Percentiles rank a stretch among this genome's conserved stretches.
Evolutionary conservation across 2,888 invertebrate species (phyloP).

Genomic region (Limenitis camilla): DNA sequence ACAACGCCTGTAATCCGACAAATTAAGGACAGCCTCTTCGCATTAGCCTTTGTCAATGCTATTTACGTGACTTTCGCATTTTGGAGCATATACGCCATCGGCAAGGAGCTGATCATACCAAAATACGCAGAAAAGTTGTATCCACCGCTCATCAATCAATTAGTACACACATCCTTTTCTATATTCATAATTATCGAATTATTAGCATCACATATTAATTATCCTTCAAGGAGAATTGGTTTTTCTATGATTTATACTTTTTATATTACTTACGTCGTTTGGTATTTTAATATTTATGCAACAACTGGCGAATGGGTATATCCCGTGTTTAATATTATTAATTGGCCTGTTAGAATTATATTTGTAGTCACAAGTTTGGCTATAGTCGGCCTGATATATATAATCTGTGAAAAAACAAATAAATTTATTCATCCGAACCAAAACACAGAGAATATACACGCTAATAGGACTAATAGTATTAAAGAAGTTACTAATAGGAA

Average conservation of each 20-base stretch:
- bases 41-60: conserved; percentile 83
- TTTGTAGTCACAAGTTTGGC: conserved; percentile 76
- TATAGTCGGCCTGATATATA: too few relatives aligned
- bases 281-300: conserved; percentile 80
- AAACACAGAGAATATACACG: too few relatives aligned
- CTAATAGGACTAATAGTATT: too few relatives aligned
- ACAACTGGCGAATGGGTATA: conserved; percentile 90
- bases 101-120: conserved; percentile 88
- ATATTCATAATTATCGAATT: conserved; percentile 85
- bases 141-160: conserved; percentile 91
- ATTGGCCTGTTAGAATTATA: conserved; percentile 77
- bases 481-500: too few relatives aligned
- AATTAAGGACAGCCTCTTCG: conserved; percentile 78
- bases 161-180: conserved; percentile 88
- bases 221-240: conserved; percentile 80
- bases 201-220: conserved; percentile 79
- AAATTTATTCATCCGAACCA: too few relatives aligned
- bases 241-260: conserved; percentile 73
- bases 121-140: conserved; percentile 80
- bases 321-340: conserved; percentile 85
- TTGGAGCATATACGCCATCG: conserved; percentile 90
- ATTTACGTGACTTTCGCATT: conserved; percentile 88
- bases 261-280: conserved; percentile 78
- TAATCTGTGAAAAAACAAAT: too few relatives aligned
- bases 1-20: conserved; percentile 76